Base-by-base conservation (phyloP, 2,113 vertebrate species). In the Neogobius melanostomus region DNA sequence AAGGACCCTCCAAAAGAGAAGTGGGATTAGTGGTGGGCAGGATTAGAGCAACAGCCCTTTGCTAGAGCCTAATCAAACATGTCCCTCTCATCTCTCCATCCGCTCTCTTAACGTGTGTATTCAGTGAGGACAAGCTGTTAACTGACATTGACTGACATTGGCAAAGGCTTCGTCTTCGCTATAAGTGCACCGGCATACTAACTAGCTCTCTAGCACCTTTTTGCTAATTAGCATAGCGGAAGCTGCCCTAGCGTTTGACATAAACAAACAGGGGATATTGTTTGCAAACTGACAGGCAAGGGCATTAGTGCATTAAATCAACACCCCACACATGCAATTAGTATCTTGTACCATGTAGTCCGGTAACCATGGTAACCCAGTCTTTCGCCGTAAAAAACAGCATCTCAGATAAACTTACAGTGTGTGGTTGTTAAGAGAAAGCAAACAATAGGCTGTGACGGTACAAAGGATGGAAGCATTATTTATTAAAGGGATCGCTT, bases 61-160 rank as follows among this genome's bases (percentile, higher is more conserved):
- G 59, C 83, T 81, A 87, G 82, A 81, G 74, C 78, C 86, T 87
- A 85, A 88, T 91, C 85, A 87, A 91, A 90, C 82, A 89, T 76
- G 61, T 63, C 75, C 57, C 68, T 83, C 75, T 84, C 75, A 77
- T 81, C 69, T 78, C 43, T 78, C 47, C 74, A 64, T 74, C 80
- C 76, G 70, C 52, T 48, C 61, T 69, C 51, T 63, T 46, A 48
- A 66, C 69, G 21, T 66, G 52, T 85, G 80, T 87, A 78, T 82
- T 85, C 75, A 82, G 17, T 76, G 69, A 66, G 69, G 76, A 78
- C 68, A 71, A 72, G 77, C 69, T 64, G 64, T 59, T 69, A 76
- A 70, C 71, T 65, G 80, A 81, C 76, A 76, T 73, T 43, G 7
- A 68, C 71, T 66, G 74, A 72, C 83, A 71, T 68, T 71, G 69